phyloP scores from a whole-genome alignment of 2,113 vertebrate species.

The Pycnonotus jocosus region DNA sequence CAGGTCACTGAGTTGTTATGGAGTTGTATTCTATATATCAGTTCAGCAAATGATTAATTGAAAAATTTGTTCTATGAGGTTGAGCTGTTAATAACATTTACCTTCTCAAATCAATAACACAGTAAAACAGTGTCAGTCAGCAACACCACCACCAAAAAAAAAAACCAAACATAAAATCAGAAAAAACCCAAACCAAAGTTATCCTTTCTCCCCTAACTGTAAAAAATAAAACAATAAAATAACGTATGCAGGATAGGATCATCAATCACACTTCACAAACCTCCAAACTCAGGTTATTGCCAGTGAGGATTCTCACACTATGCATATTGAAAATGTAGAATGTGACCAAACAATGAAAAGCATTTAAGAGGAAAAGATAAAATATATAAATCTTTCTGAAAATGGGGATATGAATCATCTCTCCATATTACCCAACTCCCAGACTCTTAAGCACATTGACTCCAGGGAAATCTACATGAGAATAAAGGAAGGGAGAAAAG shows the following conservation, averaged over 20 bases:
- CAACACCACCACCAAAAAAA: not conserved
- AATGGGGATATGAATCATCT: not conserved
- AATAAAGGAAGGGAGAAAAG: not conserved
- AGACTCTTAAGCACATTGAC: not conserved
- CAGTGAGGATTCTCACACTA: not conserved
- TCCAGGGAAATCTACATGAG: not conserved
- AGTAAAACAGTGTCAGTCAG: not conserved
- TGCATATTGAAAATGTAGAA: not conserved
- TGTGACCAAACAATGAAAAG: not conserved
- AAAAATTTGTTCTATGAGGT: not conserved
- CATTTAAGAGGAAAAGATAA: not conserved
- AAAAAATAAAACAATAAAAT: not conserved
- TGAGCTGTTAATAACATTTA: not conserved
- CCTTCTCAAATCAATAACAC: not conserved
- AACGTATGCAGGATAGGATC: not conserved
- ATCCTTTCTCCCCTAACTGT: not conserved
- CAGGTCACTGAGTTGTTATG: not conserved
- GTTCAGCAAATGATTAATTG: not conserved
- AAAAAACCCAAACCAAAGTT: not conserved
- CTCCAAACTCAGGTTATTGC: not conserved
- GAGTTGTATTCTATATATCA: not conserved
- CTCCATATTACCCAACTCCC: not conserved
- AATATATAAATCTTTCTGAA: not conserved
- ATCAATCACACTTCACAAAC: not conserved
- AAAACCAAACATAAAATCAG: too few species aligned